Base-by-base conservation (phyloP, 2,797 vertebrate species). In the Coregonus ussuriensis region DNA sequence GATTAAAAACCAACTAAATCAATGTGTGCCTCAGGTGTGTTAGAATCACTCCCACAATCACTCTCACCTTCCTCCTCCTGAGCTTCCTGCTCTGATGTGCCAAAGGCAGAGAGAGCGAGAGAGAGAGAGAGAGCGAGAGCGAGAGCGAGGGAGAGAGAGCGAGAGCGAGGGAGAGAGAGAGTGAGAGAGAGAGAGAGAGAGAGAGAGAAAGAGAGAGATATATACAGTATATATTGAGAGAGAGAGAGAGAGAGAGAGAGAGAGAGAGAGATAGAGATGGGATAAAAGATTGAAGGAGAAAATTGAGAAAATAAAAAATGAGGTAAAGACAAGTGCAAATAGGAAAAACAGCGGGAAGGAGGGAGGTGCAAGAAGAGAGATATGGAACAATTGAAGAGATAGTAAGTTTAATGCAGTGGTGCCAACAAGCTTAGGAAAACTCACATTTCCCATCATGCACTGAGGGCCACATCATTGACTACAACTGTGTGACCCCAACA, bases 371-470 rank as follows among this genome's bases (percentile, higher is more conserved):
- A 9, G n/a, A 7, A 72, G 71, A 33, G 13, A 72, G 69, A 37
- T 74, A 1, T 33, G 54, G 66, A 74, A 62, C 16, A 72, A 81
- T 31, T 71, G 35, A 77, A 41, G 41, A 67, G 77, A n/a, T 52
- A 5, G 35, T 13, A 52, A 75, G 69, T 66, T 81, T 80, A 70
- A 72, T 69, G 59, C 6, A 66, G 6, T 54, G 1, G 13, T 25
- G 33, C 13, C 14, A 51, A 18, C 56, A 41, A 53, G 69, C 16
- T 69, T 33, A 31, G 66, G 13, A 66, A 72, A 72, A 72, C 4
- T 13, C 4, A 74, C 31, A 18, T 33, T 74, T 78, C 65, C 72
- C 65, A 74, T 69, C 35, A 71, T 52, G 74, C 72, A 75, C 29
- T 37, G 41, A 41, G 3, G 21, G 53, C 16, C 67, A 31, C 41